phyloP scores from a whole-genome alignment of 2,888 invertebrate genomes.

The Pterostichus madidus region DNA sequence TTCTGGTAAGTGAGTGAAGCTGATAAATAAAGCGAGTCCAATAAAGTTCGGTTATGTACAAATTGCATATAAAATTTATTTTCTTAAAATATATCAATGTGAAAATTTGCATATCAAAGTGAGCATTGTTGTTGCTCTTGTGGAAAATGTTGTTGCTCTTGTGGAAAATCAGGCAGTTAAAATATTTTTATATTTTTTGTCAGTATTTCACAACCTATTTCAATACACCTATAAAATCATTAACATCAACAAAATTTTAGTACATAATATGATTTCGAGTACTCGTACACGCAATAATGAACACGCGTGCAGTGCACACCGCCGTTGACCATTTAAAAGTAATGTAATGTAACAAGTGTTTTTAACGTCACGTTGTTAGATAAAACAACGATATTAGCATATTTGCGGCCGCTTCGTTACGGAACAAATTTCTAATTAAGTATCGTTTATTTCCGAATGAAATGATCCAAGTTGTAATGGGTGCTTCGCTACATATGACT shows the following conservation, averaged over 20 bases:
- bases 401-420: conserved; percentile 61
- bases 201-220: too few species aligned
- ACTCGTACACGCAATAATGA: conserved; percentile 27
- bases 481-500: conserved; percentile 47
- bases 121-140: too few species aligned
- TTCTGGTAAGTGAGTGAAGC: too few species aligned
- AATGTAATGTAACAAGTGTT: conserved; percentile 65
- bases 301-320: conserved; percentile 28
- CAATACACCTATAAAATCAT: background rate
- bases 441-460: conserved; percentile 58
- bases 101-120: too few species aligned
- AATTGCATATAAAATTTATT: too few species aligned
- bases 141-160: too few species aligned
- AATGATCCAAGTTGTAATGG: conserved; percentile 55
- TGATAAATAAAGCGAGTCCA: too few species aligned
- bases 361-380: conserved; percentile 62
- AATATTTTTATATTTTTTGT: too few species aligned
- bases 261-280: conserved; percentile 28
- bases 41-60: too few species aligned
- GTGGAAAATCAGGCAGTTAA: too few species aligned
- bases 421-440: conserved; percentile 59
- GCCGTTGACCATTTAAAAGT: conserved; percentile 61
- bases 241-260: background rate
- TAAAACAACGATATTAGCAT: conserved; percentile 65
- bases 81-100: too few species aligned